Percentiles rank a stretch among this genome's conserved stretches.
These are phyloP conservation scores for Diprion similis DNA, from an alignment of 1,140 invertebrate species.

Conservation along the genomic window DNA sequence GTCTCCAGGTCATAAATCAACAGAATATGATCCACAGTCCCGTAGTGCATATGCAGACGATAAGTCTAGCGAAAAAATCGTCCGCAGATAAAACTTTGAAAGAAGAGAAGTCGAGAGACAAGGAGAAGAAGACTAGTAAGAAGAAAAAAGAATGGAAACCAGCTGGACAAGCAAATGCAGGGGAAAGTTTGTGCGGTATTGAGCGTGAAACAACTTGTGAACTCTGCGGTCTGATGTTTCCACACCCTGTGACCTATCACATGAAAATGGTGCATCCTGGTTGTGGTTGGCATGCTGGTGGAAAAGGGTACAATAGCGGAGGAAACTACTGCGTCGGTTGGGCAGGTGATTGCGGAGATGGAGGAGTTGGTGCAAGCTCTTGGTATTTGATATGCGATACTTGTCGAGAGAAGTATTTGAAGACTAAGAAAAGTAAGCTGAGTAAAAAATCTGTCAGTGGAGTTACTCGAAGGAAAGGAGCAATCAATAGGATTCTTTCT, in stretches of 20 bases:
- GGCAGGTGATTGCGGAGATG: slow-evolving; percentile 89
- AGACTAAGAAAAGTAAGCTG: slow-evolving; percentile 60
- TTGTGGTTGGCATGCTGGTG: slow-evolving; percentile 84
- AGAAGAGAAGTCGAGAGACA: slow-evolving; percentile 61
- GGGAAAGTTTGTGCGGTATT: slow-evolving; percentile 36
- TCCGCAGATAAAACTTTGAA: slow-evolving; percentile 47
- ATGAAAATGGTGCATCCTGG: slow-evolving; percentile 90
- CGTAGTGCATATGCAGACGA: slow-evolving; percentile 54
- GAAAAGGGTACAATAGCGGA: slow-evolving; percentile 87
- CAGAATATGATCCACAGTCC: slow-evolving; percentile 62
- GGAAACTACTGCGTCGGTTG: slow-evolving; percentile 87
- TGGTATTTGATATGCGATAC: slow-evolving; percentile 93
- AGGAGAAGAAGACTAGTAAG: slow-evolving; percentile 62
- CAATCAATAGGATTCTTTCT: slow-evolving; percentile 44
- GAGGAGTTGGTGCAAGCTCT: slow-evolving; percentile 80
- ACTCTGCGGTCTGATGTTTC: slow-evolving; percentile 80
- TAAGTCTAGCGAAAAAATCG: slow-evolving; percentile 54
- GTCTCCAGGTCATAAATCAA: slow-evolving; percentile 71
- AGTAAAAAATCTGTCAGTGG: slow-evolving; percentile 43
- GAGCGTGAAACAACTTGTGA: slow-evolving; percentile 79
- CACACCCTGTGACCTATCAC: slow-evolving; percentile 88
- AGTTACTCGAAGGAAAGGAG: slow-evolving; percentile 37
- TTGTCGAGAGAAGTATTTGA: slow-evolving; percentile 84
- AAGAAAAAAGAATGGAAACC: slow-evolving; percentile 69
- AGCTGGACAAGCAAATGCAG: slow-evolving; percentile 42